These are phyloP conservation scores for Aphelinus atriplicis DNA, from an alignment of 1,140 invertebrate species.

Conservation along the genomic window DNA sequence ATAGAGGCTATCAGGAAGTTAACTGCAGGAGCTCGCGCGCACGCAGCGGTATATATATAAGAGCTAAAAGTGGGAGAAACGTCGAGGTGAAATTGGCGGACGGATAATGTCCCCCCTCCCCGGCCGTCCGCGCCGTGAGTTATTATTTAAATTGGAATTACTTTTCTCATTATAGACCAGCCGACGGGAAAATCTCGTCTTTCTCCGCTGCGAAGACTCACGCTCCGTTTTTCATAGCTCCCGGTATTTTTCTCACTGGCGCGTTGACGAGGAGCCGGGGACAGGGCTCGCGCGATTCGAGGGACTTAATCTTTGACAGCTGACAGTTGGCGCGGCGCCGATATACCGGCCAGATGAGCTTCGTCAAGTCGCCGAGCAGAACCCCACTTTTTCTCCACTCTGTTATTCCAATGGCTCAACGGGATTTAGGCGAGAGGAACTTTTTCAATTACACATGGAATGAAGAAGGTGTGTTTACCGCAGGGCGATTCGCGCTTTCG, in stretches of 20 bases:
- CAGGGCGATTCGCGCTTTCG: no score
- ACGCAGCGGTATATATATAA: neutral
- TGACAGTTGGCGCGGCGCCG: conserved; percentile 42
- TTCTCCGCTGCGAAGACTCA: conserved; percentile 43
- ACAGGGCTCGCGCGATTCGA: conserved; percentile 8
- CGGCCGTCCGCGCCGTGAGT: conserved; percentile 49
- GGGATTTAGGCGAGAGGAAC: neutral
- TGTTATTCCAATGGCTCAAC: neutral
- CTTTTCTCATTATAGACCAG: conserved; percentile 66
- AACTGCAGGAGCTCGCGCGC: neutral
- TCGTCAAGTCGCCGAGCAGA: neutral
- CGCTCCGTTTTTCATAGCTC: no score
- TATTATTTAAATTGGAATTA: conserved; percentile 68
- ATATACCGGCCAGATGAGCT: conserved; percentile 22
- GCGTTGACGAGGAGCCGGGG: neutral
- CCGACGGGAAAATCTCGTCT: conserved; percentile 63
- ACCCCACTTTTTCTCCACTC: neutral
- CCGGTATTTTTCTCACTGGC: conserved; percentile 39
- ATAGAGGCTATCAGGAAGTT: conserved; percentile 22
- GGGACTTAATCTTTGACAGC: conserved; percentile 58
- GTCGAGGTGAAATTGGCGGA: conserved; percentile 15
- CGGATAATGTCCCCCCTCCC: conserved; percentile 59
- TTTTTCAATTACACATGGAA: conserved; percentile 23
- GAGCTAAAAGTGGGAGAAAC: neutral
- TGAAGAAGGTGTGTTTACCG: no score